Conservation (phyloP, 1,140 invertebrate species). For the Solenopsis invicta region DNA sequence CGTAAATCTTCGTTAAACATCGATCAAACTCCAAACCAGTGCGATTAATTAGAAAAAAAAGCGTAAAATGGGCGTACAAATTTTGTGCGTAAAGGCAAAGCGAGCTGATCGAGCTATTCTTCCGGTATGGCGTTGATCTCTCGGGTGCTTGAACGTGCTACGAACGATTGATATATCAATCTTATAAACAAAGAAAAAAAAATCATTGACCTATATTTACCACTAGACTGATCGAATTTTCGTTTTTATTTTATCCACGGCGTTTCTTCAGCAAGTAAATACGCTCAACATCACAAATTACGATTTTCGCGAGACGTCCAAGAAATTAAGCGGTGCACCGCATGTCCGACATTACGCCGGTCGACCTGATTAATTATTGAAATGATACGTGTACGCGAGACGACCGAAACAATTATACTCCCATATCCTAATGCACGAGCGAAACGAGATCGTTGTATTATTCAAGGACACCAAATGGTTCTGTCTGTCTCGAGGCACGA, state of each 20-base stretch:
- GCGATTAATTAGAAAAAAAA: constrained; percentile 68
- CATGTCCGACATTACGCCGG: constrained; percentile 12
- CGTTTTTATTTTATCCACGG: neutral
- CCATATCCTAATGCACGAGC: constrained; percentile 56
- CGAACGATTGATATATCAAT: neutral
- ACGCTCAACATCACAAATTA: neutral
- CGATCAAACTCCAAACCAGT: constrained; percentile 71
- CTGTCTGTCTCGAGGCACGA: constrained; percentile 49
- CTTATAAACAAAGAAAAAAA: constrained; percentile 11
- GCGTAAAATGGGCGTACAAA: constrained; percentile 68
- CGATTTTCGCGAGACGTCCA: neutral
- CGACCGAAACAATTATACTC: constrained; percentile 47
- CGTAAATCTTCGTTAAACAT: constrained; percentile 57
- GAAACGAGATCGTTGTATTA: constrained; percentile 54
- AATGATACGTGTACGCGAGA: constrained; percentile 41
- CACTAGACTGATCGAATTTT: neutral
- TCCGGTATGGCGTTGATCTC: neutral
- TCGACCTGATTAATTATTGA: constrained; percentile 44
- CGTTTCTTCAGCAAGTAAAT: too few species aligned
- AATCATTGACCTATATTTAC: neutral
- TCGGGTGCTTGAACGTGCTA: neutral
- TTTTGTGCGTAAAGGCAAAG: constrained; percentile 74
- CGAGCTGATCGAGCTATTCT: constrained; percentile 64
- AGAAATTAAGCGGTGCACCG: constrained; percentile 35
- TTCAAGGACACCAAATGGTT: constrained; percentile 50